phyloP scores from a whole-genome alignment of 2,888 invertebrate species.

The Luperina nickerlii region DNA sequence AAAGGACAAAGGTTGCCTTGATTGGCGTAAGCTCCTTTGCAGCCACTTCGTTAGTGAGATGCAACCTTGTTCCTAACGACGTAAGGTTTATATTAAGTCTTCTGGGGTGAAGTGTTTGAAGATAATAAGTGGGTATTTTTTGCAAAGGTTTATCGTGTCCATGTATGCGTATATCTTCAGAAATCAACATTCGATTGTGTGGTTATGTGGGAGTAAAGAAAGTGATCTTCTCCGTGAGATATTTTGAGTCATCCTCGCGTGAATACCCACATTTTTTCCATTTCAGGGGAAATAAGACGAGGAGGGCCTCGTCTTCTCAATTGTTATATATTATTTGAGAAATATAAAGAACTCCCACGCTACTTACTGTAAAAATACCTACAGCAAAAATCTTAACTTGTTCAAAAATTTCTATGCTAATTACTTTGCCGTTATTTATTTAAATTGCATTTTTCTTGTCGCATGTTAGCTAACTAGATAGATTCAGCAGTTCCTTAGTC shows the following conservation, averaged over 20 bases:
- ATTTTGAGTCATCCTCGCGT: neutral
- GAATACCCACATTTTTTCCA: neutral
- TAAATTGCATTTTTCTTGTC: neutral
- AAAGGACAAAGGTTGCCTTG: conserved; percentile 32
- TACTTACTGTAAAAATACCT: neutral
- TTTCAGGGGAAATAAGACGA: neutral
- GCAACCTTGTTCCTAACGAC: conserved; percentile 8
- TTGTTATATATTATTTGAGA: neutral
- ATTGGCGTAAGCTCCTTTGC: conserved; percentile 60
- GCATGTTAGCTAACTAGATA: neutral
- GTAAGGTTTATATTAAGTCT: conserved; percentile 21
- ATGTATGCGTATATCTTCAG: conserved; percentile 1
- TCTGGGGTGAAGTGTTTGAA: conserved; percentile 13
- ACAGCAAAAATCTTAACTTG: too few relatives aligned
- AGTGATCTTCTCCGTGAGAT: neutral
- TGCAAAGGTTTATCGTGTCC: neutral
- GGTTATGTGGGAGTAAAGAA: neutral
- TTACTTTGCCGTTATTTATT: neutral
- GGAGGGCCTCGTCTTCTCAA: neutral
- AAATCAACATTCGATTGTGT: neutral
- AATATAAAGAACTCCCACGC: too few relatives aligned
- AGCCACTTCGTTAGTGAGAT: conserved; percentile 23
- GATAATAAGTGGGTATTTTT: conserved; percentile 14
- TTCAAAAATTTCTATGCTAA: neutral
- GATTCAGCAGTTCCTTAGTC: neutral